These are phyloP conservation scores for Ophion ventricosus DNA, from an alignment of 2,888 invertebrate species.

Conservation along the genomic window DNA sequence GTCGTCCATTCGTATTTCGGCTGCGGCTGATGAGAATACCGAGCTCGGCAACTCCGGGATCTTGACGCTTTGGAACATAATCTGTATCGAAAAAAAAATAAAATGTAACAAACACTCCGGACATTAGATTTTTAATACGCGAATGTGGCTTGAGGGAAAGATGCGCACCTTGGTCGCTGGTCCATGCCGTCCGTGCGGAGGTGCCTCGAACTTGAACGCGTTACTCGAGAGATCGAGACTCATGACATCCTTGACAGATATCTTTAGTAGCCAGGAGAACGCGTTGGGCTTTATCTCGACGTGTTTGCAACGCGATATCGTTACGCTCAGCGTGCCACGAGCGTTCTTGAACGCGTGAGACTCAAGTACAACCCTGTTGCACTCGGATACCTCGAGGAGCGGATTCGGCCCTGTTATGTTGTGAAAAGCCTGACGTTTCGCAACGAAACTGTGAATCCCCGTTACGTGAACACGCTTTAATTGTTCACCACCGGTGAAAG, in stretches of 20 bases:
- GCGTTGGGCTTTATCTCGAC: slow-evolving; percentile 87
- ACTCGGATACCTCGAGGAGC: slow-evolving; percentile 86
- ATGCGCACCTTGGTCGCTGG: slow-evolving; percentile 83
- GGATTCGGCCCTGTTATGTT: slow-evolving; percentile 86
- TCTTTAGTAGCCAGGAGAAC: slow-evolving; percentile 87
- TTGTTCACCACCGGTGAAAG: slow-evolving; percentile 85
- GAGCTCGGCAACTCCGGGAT: slow-evolving; percentile 86
- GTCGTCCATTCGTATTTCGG: slow-evolving; percentile 85
- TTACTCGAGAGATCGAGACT: slow-evolving; percentile 85
- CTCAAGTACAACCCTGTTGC: slow-evolving; percentile 86
- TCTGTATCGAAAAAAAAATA: slow-evolving; percentile 83
- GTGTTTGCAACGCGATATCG: slow-evolving; percentile 85
- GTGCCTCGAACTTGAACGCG: slow-evolving; percentile 87
- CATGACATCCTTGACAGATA: slow-evolving; percentile 86
- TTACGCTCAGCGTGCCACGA: slow-evolving; percentile 87
- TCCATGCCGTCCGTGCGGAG: slow-evolving; percentile 86
- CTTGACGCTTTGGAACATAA: slow-evolving; percentile 86
- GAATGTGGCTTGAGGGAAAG: background rate
- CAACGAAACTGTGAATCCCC: slow-evolving; percentile 84
- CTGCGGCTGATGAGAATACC: slow-evolving; percentile 88
- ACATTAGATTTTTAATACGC: background rate
- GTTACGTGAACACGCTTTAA: slow-evolving; percentile 85
- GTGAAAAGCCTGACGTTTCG: slow-evolving; percentile 86
- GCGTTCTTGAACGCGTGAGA: slow-evolving; percentile 87
- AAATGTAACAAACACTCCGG: background rate